Evolutionary conservation across 2,888 invertebrate species (phyloP), one percentile per base, ranked within the genome.

Genomic region (Alsophila aescularia): DNA sequence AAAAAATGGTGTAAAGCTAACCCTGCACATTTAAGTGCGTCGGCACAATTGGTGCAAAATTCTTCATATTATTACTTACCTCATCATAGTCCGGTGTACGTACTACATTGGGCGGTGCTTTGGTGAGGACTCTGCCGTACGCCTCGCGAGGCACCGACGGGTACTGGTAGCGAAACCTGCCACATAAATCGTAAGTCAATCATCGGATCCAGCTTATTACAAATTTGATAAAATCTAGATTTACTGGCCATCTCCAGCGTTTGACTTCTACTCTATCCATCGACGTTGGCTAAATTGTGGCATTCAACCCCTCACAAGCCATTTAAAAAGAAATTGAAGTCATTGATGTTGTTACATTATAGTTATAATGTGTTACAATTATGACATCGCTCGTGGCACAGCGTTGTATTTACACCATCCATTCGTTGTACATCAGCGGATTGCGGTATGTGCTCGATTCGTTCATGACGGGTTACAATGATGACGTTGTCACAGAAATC

Each of bases 401-500:
- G 91, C 83, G 1, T 89, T 83, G 74, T n/a, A n/a, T 3, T 6
- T 94, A 94, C 1, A 95, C 94, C 5, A 96, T 95, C 96, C 96
- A 96, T 69, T 96, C 93, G 84, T 96, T 96, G 82, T 95, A 95
- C 64, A 94, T 93, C 71, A 96, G 95, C 0, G 96, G 96, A 77
- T 97, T 96, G 45, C 95, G 94, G 4, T 21, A 6, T 27, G 27
- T 27, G 8, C 9, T 27, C 9, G 8, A 3, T 9, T 9, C 27
- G 4, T 2, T 21, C 4, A 5, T 21, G 6, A 6, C 6, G 21
- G 3, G 21, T 21, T 21, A 21, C 21, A 21, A 27, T 8, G 27
- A 27, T 27, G 27, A 9, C 9, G 27, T 9, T 27, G 9, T 9
- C 10, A 31, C 2, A 8, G 2, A 2, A 1, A 12, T 31, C 2